These are phyloP conservation scores for Dasypogon diadema DNA, from an alignment of 2,888 invertebrate species.

Conservation along the genomic window DNA sequence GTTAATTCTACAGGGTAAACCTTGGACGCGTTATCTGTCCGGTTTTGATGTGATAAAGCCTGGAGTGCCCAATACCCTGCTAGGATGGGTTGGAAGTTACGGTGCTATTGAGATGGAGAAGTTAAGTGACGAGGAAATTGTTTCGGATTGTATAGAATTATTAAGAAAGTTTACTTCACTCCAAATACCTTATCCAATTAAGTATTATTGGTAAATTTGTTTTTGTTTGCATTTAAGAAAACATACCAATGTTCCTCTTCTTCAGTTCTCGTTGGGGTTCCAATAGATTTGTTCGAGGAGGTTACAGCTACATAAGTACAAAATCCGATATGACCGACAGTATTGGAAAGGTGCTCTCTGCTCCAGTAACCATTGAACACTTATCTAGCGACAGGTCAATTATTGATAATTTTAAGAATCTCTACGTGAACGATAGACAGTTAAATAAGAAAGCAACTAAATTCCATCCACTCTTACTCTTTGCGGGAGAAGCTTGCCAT, in stretches of 20 bases:
- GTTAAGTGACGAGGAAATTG: constrained; percentile 70
- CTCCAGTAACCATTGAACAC: constrained; percentile 65
- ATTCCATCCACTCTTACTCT: constrained; percentile 69
- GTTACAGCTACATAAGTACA: constrained; percentile 72
- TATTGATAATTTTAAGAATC: constrained; percentile 6
- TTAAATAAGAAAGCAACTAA: constrained; percentile 12
- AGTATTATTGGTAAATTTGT: constrained; percentile 69
- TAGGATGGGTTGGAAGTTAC: constrained; percentile 77
- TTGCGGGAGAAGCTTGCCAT: constrained; percentile 77
- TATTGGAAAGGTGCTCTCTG: constrained; percentile 63
- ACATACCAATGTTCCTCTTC: constrained; percentile 57
- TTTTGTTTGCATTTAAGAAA: background rate
- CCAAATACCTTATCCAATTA: constrained; percentile 69
- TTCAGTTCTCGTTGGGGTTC: constrained; percentile 72
- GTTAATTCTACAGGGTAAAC: constrained; percentile 58
- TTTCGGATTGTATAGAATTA: constrained; percentile 70
- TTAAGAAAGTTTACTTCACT: constrained; percentile 70
- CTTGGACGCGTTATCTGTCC: constrained; percentile 74
- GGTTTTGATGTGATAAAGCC: constrained; percentile 75
- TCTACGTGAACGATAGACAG: constrained; percentile 7
- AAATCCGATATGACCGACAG: constrained; percentile 67
- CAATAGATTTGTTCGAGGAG: constrained; percentile 72
- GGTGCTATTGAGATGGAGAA: constrained; percentile 73
- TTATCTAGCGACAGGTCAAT: background rate
- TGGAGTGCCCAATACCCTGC: constrained; percentile 69